Conservation (phyloP, 1,140 invertebrate species). For the Telenomus remus region DNA sequence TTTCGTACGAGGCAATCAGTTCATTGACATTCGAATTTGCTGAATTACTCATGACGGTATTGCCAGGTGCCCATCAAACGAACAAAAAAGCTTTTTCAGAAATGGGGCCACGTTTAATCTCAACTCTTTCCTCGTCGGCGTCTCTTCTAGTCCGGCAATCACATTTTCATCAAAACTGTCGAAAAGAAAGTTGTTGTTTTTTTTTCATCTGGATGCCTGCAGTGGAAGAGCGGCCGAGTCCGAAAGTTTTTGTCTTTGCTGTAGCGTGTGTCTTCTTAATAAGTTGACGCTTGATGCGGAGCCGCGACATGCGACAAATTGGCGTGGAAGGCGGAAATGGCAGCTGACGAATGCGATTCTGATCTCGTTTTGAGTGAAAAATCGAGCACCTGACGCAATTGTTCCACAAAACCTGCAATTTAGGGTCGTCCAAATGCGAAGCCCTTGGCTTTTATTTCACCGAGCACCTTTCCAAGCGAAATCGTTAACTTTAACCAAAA, state of each 20-base stretch:
- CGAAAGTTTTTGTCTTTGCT: conserved; percentile 39
- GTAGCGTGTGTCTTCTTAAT: conserved; percentile 42
- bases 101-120: no score
- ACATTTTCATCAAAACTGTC: conserved; percentile 29
- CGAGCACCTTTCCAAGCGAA: neutral
- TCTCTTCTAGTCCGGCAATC: conserved; percentile 19
- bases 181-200: conserved; percentile 35
- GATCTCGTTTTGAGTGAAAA: conserved; percentile 30
- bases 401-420: conserved; percentile 26
- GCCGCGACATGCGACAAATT: conserved; percentile 55
- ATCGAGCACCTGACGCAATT: conserved; percentile 14
- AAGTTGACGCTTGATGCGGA: conserved; percentile 22
- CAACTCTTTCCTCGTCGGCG: conserved; percentile 4
- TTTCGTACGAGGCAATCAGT: no score
- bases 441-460: neutral
- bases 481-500: neutral
- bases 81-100: no score
- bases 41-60: no score
- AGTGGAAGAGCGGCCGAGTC: conserved; percentile 27
- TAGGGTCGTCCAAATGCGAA: neutral
- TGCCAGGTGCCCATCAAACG: no score
- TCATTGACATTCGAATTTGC: no score
- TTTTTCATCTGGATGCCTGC: conserved; percentile 17
- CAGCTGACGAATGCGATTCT: conserved; percentile 41
- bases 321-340: conserved; percentile 27